phyloP scores from a whole-genome alignment of 2,888 invertebrate genomes.

The Nematopogon swammerdamellus region DNA sequence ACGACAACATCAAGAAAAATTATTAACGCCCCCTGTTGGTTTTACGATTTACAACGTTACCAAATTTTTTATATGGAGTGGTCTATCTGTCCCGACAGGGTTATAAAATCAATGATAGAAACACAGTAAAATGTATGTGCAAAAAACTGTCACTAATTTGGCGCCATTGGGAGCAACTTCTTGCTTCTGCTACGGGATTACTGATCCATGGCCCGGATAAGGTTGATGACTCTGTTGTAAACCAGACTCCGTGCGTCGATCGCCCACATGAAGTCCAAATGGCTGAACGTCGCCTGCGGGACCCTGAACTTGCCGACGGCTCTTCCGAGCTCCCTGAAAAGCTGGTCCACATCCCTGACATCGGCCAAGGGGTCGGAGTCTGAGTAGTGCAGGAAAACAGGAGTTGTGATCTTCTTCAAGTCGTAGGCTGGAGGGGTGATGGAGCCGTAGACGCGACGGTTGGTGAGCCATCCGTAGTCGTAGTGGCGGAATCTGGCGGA shows the following conservation, averaged over 20 bases:
- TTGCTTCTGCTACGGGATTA: too few relatives aligned
- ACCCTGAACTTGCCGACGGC: constrained; percentile 43
- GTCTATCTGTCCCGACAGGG: too few relatives aligned
- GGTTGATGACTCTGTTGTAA: constrained; percentile 36
- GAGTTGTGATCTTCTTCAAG: constrained; percentile 32
- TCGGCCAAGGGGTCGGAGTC: constrained; percentile 55
- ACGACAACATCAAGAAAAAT: too few relatives aligned
- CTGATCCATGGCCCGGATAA: constrained; percentile 12
- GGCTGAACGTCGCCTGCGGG: constrained; percentile 52
- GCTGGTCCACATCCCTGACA: constrained; percentile 40
- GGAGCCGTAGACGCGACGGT: constrained; percentile 40
- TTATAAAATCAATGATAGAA: too few relatives aligned
- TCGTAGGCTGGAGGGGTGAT: constrained; percentile 43
- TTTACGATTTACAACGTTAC: too few relatives aligned
- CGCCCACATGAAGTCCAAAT: constrained; percentile 66
- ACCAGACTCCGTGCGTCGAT: constrained; percentile 47
- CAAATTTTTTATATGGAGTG: too few relatives aligned
- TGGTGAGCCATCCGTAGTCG: constrained; percentile 42
- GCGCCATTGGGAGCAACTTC: too few relatives aligned
- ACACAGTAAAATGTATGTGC: too few relatives aligned
- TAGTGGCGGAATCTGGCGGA: constrained; percentile 31
- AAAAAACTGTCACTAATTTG: too few relatives aligned
- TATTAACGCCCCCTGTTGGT: too few relatives aligned
- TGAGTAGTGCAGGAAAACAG: constrained; percentile 49
- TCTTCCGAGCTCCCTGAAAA: constrained; percentile 44